Evolutionary conservation across 2,113 vertebrate species (phyloP).

Genomic region (Xerus inauris): DNA sequence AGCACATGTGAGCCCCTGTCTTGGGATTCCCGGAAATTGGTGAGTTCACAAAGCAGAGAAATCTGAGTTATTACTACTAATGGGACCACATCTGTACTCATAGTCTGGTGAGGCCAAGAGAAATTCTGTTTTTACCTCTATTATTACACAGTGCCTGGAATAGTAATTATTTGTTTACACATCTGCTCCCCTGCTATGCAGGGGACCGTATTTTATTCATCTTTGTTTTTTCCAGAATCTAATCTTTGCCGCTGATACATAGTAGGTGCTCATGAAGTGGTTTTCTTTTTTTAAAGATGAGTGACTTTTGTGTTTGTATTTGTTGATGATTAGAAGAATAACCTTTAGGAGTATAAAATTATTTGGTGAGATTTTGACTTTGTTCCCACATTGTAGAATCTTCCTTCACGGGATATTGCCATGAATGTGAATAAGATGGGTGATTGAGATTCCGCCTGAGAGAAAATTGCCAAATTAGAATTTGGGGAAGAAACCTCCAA

Average conservation of each 20-base stretch:
- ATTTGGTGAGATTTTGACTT: neutral
- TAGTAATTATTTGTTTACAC: neutral
- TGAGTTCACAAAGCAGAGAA: neutral
- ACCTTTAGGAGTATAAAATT: neutral
- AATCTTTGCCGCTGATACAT: neutral
- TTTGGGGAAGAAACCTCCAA: conserved; percentile 53
- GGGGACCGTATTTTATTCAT: neutral
- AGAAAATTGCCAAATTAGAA: conserved; percentile 52
- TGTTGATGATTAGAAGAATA: conserved; percentile 21
- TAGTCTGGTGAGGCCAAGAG: neutral
- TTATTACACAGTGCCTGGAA: neutral
- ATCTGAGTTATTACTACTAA: neutral
- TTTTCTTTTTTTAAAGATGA: neutral
- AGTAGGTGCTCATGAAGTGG: conserved; percentile 1
- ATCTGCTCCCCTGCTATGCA: neutral
- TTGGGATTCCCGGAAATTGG: neutral
- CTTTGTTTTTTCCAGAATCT: neutral
- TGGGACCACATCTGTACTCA: neutral
- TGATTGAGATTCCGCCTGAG: conserved; percentile 1
- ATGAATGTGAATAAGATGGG: neutral
- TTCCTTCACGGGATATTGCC: neutral
- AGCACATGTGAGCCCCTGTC: neutral
- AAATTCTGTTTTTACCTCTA: conserved; percentile 1
- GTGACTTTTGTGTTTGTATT: neutral
- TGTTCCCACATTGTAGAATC: neutral